Base-by-base conservation (phyloP, 2,797 vertebrate species). In the Heteromormyrus szaboi region DNA sequence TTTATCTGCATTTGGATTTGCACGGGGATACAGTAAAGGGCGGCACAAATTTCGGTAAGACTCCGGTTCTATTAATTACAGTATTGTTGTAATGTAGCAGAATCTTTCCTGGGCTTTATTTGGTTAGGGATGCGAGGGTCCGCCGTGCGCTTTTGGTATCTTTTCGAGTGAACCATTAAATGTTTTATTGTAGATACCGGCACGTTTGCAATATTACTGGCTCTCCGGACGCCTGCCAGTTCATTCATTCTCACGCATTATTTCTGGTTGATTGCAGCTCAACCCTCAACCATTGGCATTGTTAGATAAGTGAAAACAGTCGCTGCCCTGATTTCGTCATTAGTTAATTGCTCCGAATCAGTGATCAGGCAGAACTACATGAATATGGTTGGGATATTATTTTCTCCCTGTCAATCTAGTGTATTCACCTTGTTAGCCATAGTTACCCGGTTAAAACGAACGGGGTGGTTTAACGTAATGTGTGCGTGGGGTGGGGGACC, bases 1-100 rank as follows among this genome's bases (percentile, higher is more conserved):
- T 90, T 81, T 81, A 22, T 89, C 87, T 88, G 87, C 88, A 84
- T 88, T 88, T 87, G 90, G 81, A 88, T 76, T 72, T 90, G 81
- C 50, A 51, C 56, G 51, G 79, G 79, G 33, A 85, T 84, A 87
- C 44, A 68, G n/a, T 14, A 37, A 88, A 72, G 86, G 81, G 87
- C 85, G 54, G 85, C 11, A 86, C 85, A 41, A 37, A 89, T 86
- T 83, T 51, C 81, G 88, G 90, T 90, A 90, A 85, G 88, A 50
- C 53, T 79, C 50, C 46, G 29, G 44, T 81, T 86, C 53, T 56
- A 8, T 68, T 59, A 25, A 62, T 46, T 59, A 44, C 8, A 7
- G 56, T 25, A 25, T 88, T 29, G n/a, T 79, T 50, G 37, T 22
- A 50, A 25, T 56, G 29, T 81, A 53, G 50, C 33, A 44, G 48